Evolutionary conservation across 2,797 vertebrate genomes (phyloP).

Genomic region (Rhinella marina): DNA sequence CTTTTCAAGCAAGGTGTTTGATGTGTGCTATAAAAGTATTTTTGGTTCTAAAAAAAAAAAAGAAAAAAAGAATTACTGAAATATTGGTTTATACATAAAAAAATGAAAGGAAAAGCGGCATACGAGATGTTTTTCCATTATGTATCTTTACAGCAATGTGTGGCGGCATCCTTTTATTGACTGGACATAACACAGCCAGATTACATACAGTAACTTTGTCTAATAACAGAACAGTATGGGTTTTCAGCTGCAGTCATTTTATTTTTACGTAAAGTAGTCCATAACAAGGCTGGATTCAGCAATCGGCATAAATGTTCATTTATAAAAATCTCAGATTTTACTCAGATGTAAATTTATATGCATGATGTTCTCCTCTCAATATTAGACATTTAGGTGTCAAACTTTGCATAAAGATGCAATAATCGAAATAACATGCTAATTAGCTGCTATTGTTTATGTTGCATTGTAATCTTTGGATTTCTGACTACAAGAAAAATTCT

Average conservation of each 20-base stretch:
- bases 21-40: conserved; percentile 42
- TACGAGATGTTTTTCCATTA: conserved; percentile 5
- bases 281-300: neutral
- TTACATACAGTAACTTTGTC: neutral
- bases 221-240: neutral
- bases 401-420: neutral
- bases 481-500: neutral
- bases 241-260: neutral
- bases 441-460: neutral
- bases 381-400: neutral
- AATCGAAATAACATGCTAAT: neutral
- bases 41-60: conserved; percentile 21
- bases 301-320: neutral
- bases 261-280: neutral
- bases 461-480: neutral
- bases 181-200: neutral
- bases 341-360: too few species aligned
- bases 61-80: neutral
- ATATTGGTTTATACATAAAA: conserved; percentile 30
- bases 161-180: neutral
- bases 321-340: neutral
- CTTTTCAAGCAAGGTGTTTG: conserved; percentile 35
- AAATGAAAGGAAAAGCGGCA: conserved; percentile 5
- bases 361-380: neutral
- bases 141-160: conserved; percentile 1